Conservation (phyloP, 2,113 vertebrate species). For the Crotalus viridis region DNA sequence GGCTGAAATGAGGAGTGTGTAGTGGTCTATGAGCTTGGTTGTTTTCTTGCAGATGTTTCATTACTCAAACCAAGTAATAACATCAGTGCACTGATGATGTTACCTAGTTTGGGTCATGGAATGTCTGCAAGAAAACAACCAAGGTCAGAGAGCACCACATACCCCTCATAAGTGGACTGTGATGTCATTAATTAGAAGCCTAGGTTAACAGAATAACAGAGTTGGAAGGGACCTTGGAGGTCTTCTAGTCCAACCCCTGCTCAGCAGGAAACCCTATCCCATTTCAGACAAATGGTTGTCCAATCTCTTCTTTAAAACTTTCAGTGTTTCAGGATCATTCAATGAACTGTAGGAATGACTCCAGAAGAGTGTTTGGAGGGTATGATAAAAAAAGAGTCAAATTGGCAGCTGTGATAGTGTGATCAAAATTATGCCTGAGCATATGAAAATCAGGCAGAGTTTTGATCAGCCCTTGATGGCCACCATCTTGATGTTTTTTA, state of each 20-base stretch:
- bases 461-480: neutral
- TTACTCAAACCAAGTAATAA: neutral
- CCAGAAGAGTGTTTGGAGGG: neutral
- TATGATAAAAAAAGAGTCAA: neutral
- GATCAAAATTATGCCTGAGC: neutral
- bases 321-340: neutral
- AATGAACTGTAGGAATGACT: neutral
- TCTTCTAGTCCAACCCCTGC: too few species aligned
- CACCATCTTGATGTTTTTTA: neutral
- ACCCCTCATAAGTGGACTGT: neutral
- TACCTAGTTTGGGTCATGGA: neutral
- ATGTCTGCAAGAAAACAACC: neutral
- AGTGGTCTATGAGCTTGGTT: neutral
- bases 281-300: too few species aligned
- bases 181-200: neutral
- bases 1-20: neutral
- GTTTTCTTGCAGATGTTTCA: neutral
- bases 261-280: too few species aligned
- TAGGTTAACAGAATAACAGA: neutral
- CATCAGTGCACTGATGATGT: neutral
- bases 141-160: neutral
- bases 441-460: neutral
- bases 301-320: too few species aligned
- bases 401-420: neutral
- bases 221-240: too few species aligned